Evolutionary conservation across 2,113 vertebrate genomes (phyloP), one percentile per base, ranked within the genome.

Genomic region (Columba janthina): DNA sequence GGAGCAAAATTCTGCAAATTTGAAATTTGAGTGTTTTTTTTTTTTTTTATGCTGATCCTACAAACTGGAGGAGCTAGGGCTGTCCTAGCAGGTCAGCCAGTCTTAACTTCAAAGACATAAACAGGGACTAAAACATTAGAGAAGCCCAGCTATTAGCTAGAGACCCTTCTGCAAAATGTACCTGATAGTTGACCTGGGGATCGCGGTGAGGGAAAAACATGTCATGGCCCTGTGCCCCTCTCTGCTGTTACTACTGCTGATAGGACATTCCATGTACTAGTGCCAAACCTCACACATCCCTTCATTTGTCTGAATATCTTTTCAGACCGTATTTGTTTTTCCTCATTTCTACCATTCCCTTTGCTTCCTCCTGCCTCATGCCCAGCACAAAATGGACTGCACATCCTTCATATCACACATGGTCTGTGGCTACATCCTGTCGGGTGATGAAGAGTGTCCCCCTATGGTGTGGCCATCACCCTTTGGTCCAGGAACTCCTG

Each of bases 141-240:
- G 71, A 64, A 80, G 24, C 9, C 20, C 0, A 0, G 12, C 24
- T 85, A 11, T 8, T 3, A 40, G 5, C 7, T 84, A 34, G 15
- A 34, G 7, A 69, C 1, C 1, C 1, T 12, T 54, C n/a, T 50
- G 24, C 5, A 40, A 50, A 77, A 17, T 11, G 2, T 26, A 22
- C 4, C 44, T 32, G 48, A 69, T 22, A 29, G 5, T 0, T 77
- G 20, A 70, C 36, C 16, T 80, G 54, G 15, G 40, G 5, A 36
- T 1, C 1, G 0, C 12, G 28, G 22, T 44, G 13, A 69, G 53
- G 31, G 24, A 86, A 58, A 74, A 80, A 4, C 17, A 36, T 5
- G 3, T 40, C 14, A 16, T 19, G 38, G 38, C 10, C 73, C 77
- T 58, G 15, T 38, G 10, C 13, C 8, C 7, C 78, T 7, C 9